A percentile compares a stretch with the other conserved stretches of the same genome.
phyloP scores from a whole-genome alignment of 2,888 invertebrate genomes.

The Tipula helvola region DNA sequence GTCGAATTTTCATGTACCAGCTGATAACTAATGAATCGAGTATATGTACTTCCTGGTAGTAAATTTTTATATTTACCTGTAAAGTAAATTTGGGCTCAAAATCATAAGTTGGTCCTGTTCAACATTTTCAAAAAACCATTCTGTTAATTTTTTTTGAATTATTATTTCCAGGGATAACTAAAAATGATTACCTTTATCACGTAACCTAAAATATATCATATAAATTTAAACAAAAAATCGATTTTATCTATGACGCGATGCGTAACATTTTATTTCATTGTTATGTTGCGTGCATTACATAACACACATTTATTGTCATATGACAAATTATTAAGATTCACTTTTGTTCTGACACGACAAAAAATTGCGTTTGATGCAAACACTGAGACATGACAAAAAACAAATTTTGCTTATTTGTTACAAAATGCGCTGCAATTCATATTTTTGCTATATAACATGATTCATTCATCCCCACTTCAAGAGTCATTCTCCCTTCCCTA shows the following conservation, averaged over 20 bases:
- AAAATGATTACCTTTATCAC: background rate
- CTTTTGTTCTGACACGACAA: background rate
- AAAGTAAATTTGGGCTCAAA: background rate
- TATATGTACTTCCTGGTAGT: too few relatives aligned
- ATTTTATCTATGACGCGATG: background rate
- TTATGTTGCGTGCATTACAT: background rate
- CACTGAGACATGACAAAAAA: background rate
- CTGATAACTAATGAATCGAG: too few relatives aligned
- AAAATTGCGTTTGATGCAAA: background rate
- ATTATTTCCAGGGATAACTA: too few relatives aligned
- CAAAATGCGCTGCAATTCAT: background rate
- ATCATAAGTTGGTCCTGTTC: background rate
- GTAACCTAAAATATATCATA: background rate
- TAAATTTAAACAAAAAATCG: background rate
- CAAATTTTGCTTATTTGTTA: background rate
- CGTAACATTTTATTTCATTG: background rate
- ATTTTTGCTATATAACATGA: background rate
- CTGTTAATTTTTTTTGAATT: background rate
- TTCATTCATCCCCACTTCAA: background rate
- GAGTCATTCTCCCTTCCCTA: background rate
- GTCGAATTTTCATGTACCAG: too few relatives aligned
- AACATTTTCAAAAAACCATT: background rate
- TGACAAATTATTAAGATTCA: background rate
- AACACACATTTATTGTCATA: background rate
- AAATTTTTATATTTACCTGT: background rate